phyloP scores from a whole-genome alignment of 1,140 invertebrate species.

The Tetramorium alpestre region DNA sequence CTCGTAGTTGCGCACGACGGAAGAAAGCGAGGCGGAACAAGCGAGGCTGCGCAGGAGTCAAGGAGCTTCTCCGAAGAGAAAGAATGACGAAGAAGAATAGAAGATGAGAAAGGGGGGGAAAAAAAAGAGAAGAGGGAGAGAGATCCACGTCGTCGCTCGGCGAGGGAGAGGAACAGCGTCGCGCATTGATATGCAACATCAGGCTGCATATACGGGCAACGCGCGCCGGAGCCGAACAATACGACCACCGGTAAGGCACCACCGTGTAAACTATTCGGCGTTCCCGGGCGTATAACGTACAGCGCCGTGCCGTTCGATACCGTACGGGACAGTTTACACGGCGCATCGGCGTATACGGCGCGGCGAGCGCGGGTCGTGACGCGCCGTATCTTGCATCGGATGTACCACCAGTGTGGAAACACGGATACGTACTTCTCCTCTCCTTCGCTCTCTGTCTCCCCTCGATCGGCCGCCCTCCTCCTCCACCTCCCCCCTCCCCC shows the following conservation, averaged over 20 bases:
- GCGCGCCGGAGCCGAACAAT: constrained; percentile 73
- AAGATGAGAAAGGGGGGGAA: constrained; percentile 28
- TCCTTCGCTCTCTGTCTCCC: constrained; percentile 38
- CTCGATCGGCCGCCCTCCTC: constrained; percentile 19
- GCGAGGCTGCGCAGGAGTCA: no score
- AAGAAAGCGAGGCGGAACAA: neutral
- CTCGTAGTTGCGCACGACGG: neutral
- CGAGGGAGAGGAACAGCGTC: constrained; percentile 48
- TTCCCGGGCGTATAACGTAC: constrained; percentile 71
- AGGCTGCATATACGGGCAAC: constrained; percentile 74
- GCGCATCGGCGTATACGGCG: constrained; percentile 78
- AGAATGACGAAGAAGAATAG: constrained; percentile 33
- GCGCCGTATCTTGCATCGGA: constrained; percentile 84
- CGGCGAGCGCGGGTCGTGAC: constrained; percentile 82
- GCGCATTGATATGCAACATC: constrained; percentile 76
- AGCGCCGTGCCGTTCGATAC: constrained; percentile 66
- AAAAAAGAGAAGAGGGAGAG: neutral
- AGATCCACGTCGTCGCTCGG: constrained; percentile 33
- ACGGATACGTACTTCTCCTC: constrained; percentile 80
- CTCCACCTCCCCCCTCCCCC: neutral
- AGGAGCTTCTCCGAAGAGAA: neutral
- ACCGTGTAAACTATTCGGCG: constrained; percentile 80
- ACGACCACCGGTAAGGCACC: constrained; percentile 78
- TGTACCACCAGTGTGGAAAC: constrained; percentile 84
- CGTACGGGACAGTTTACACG: constrained; percentile 75